A percentile compares a stretch with the other conserved stretches of the same genome.
These are phyloP conservation scores for Leucoptera coffeella DNA, from an alignment of 2,888 invertebrate species.

Conservation along the genomic window DNA sequence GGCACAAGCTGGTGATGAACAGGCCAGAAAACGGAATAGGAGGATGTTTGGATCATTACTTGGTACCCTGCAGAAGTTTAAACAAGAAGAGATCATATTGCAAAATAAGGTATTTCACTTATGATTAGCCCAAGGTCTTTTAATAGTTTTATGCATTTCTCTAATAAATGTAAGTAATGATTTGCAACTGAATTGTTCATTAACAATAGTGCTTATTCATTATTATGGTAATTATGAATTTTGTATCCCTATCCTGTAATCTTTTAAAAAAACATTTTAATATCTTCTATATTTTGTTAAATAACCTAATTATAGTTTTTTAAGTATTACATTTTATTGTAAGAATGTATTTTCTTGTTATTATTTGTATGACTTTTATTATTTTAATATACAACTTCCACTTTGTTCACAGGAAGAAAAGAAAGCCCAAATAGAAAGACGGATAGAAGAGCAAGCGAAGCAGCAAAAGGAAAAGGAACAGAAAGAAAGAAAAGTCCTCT, in stretches of 20 bases:
- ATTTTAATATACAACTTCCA: too few relatives aligned
- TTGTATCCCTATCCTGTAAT: not conserved
- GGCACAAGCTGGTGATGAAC: constrained; percentile 78
- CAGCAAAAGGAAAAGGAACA: constrained; percentile 77
- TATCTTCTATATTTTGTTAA: too few relatives aligned
- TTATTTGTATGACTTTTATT: too few relatives aligned
- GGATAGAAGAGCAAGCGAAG: constrained; percentile 86
- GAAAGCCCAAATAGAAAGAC: constrained; percentile 79
- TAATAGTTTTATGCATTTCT: too few relatives aligned
- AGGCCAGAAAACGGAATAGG: constrained; percentile 76
- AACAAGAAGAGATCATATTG: constrained; percentile 85
- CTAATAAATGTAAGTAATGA: not conserved
- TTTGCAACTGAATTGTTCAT: not conserved
- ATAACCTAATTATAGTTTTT: too few relatives aligned
- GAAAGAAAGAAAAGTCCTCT: constrained; percentile 77
- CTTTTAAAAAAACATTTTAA: too few relatives aligned
- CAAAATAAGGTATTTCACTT: constrained; percentile 64
- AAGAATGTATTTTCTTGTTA: too few relatives aligned
- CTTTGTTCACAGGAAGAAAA: constrained; percentile 31
- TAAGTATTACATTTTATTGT: too few relatives aligned
- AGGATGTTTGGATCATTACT: constrained; percentile 94
- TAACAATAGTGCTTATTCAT: not conserved
- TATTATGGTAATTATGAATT: not conserved
- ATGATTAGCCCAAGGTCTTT: too few relatives aligned
- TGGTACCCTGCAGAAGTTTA: constrained; percentile 92